phyloP scores from a whole-genome alignment of 2,888 invertebrate species.

The Acrobasis consociella region DNA sequence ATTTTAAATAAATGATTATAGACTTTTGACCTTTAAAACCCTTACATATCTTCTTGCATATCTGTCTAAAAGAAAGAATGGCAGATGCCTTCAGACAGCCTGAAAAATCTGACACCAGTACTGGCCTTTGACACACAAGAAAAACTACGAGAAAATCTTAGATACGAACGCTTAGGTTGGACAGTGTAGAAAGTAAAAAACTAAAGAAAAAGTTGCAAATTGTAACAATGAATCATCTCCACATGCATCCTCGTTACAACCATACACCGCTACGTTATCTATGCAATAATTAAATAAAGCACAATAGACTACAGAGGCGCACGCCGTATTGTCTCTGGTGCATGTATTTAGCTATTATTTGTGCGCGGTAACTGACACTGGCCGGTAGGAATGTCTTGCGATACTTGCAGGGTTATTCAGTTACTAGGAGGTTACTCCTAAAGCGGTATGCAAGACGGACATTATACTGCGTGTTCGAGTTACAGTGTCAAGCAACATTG shows the following conservation, averaged over 20 bases:
- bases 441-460: too few species aligned
- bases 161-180: neutral
- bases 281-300: slow-evolving; percentile 41
- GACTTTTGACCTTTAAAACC: too few species aligned
- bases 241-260: slow-evolving; percentile 2
- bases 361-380: slow-evolving; percentile 63
- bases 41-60: too few species aligned
- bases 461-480: too few species aligned
- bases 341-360: slow-evolving; percentile 36
- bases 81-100: too few species aligned
- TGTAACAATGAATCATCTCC: neutral
- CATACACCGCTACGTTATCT: slow-evolving; percentile 4
- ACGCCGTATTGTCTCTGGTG: slow-evolving; percentile 29
- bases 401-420: slow-evolving; percentile 36
- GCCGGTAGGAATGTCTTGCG: slow-evolving; percentile 70
- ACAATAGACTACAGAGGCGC: slow-evolving; percentile 39
- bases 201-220: neutral
- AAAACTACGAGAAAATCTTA: too few species aligned
- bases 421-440: too few species aligned
- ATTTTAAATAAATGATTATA: too few species aligned
- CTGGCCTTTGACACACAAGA: too few species aligned
- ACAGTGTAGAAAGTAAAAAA: neutral
- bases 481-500: too few species aligned
- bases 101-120: too few species aligned
- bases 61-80: too few species aligned